phyloP scores from a whole-genome alignment of 2,113 vertebrate genomes.

The Eurypyga helias region DNA sequence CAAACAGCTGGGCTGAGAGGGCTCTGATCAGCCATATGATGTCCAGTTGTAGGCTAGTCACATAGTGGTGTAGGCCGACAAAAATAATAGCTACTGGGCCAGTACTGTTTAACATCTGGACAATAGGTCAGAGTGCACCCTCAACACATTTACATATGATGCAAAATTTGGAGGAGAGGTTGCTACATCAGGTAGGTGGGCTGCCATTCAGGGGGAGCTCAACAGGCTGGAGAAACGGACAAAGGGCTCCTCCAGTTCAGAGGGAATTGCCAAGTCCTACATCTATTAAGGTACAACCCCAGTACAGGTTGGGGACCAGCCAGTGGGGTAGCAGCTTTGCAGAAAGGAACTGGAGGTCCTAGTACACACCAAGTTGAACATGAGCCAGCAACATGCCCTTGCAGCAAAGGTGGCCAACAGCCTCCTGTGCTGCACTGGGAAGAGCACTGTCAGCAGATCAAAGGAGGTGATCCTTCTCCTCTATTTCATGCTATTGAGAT shows the following conservation, averaged over 20 bases:
- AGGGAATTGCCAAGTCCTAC: not conserved
- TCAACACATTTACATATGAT: rapidly evolving
- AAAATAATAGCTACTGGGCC: not conserved
- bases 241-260: not conserved
- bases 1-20: rapidly evolving
- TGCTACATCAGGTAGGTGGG: not conserved
- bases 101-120: not conserved
- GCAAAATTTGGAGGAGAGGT: not conserved
- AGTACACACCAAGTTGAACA: not conserved
- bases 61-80: rapidly evolving
- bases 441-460: not conserved
- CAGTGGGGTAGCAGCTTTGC: not conserved
- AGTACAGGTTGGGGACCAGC: not conserved
- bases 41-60: not conserved
- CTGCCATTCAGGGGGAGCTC: not conserved
- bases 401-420: not conserved
- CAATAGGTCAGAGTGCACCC: not conserved
- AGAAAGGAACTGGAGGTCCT: not conserved
- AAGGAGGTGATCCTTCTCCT: not conserved
- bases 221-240: not conserved
- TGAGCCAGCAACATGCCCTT: not conserved
- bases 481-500: not conserved
- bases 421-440: not conserved
- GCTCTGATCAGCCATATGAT: not conserved
- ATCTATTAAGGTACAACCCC: not conserved